Evolutionary conservation across 2,113 vertebrate species (phyloP), one percentile per base, ranked within the genome.

Genomic region (Microcebus jonahi): DNA sequence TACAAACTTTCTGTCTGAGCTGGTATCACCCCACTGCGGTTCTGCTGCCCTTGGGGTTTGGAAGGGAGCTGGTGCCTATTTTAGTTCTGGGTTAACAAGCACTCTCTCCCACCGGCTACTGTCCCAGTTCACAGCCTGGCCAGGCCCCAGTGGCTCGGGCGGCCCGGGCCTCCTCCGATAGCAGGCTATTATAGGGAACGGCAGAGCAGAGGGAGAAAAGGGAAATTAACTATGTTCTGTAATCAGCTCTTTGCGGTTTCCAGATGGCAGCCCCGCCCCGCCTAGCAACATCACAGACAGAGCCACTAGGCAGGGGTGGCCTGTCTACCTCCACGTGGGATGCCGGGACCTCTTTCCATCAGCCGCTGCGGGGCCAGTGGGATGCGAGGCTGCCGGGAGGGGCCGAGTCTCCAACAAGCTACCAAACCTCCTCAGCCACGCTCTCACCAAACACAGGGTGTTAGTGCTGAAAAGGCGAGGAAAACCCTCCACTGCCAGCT

Each of bases 401-500:
- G 73, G 79, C 63, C 70, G 93, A 97, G 85, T 82, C 70, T 88
- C 75, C 0, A 57, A 79, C 85, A 96, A 84, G 67, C 88, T 83
- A 88, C 59, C 88, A 14, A 15, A 81, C 67, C 82, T 88, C 94
- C 96, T 79, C n/a, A 89, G 92, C n/a, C 21, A 50, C 90, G 48
- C 96, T 93, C 95, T 90, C 85, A 23, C 0, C 3, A 67, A 65
- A 98, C 97, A 98, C 97, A 98, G 61, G 61, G 73, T 31, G 45
- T 83, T 79, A 91, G 95, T 96, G 88, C 87, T 61, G 57, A 88
- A 34, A 2, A 59, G 93, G 95, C 61, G 31, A 80, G 77, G 90
- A 82, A 93, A 96, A 89, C 59, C 96, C 97, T 97, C 81, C 27
- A 29, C 42, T 91, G 95, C 96, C 92, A 98, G 97, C 96, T 95